Conservation (phyloP, 2,888 invertebrate genomes). For the Blera fallax region DNA sequence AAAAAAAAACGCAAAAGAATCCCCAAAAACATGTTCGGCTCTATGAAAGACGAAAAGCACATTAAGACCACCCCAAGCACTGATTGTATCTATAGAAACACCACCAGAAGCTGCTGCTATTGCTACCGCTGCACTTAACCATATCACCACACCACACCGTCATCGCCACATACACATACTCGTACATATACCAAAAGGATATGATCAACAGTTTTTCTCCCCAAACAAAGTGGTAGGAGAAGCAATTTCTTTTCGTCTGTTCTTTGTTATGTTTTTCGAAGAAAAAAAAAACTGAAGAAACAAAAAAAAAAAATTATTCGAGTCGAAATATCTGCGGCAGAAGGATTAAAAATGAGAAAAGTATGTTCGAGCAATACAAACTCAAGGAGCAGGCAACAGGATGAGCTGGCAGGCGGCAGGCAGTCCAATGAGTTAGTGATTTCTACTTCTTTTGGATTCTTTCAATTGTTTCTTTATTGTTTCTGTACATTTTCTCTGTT, state of each 20-base stretch:
- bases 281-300: background rate
- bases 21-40: constrained; percentile 27
- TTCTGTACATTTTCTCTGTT: constrained; percentile 23
- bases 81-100: constrained; percentile 30
- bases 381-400: constrained; percentile 16
- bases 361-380: constrained; percentile 45
- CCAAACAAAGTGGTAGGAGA: background rate
- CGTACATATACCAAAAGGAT: constrained; percentile 19
- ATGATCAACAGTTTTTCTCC: constrained; percentile 65
- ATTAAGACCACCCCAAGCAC: constrained; percentile 46
- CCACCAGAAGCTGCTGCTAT: constrained; percentile 27
- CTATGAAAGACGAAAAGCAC: constrained; percentile 35
- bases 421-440: constrained; percentile 69
- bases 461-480: constrained; percentile 70
- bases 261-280: constrained; percentile 21
- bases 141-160: background rate
- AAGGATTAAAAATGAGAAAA: constrained; percentile 71
- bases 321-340: constrained; percentile 64
- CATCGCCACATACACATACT: background rate
- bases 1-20: background rate
- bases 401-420: constrained; percentile 20
- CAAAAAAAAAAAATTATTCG: background rate
- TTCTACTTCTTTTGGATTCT: constrained; percentile 58
- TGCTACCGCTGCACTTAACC: constrained; percentile 36
- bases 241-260: constrained; percentile 58